Evolutionary conservation across 2,888 invertebrate genomes (phyloP).

Genomic region (Brachycybe producta): DNA sequence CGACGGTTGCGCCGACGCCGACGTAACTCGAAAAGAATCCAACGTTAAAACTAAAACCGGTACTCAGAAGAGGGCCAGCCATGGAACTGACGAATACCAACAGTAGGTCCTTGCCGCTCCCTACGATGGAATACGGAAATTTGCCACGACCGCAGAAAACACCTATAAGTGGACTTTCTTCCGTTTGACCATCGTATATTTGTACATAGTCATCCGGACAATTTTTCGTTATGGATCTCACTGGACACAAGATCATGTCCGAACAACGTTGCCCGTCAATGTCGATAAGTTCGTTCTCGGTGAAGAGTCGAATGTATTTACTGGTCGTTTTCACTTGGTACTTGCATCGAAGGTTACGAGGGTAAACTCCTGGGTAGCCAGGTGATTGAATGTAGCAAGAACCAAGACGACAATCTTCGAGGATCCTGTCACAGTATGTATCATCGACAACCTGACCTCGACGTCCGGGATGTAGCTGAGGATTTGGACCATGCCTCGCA

Average conservation of each 20-base stretch:
- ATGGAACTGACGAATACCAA: slow-evolving; percentile 29
- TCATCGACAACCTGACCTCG: slow-evolving; percentile 53
- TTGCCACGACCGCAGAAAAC: slow-evolving; percentile 59
- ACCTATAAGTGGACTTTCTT: slow-evolving; percentile 71
- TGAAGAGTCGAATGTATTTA: slow-evolving; percentile 45
- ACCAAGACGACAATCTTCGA: slow-evolving; percentile 73
- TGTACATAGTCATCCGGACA: slow-evolving; percentile 82
- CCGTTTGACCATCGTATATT: slow-evolving; percentile 80
- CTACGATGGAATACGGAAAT: slow-evolving; percentile 85
- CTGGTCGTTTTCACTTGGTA: slow-evolving; percentile 65
- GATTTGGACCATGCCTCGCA: slow-evolving; percentile 81
- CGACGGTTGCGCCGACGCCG: slow-evolving; percentile 18
- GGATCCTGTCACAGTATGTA: slow-evolving; percentile 77
- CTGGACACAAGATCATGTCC: slow-evolving; percentile 88
- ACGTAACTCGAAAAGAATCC: slow-evolving; percentile 37
- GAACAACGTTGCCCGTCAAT: slow-evolving; percentile 87
- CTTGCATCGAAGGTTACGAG: slow-evolving; percentile 76
- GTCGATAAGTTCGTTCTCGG: slow-evolving; percentile 86
- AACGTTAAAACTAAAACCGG: slow-evolving; percentile 88
- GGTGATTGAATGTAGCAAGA: slow-evolving; percentile 90
- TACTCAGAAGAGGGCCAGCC: slow-evolving; percentile 60
- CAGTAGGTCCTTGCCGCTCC: slow-evolving; percentile 48
- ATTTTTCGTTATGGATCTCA: slow-evolving; percentile 54
- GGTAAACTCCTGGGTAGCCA: slow-evolving; percentile 83
- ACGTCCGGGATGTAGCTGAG: slow-evolving; percentile 78